A percentile compares a stretch with the other conserved stretches of the same genome.
Conservation (phyloP, 2,888 invertebrate genomes). For the Xanthorhoe spadicearia region DNA sequence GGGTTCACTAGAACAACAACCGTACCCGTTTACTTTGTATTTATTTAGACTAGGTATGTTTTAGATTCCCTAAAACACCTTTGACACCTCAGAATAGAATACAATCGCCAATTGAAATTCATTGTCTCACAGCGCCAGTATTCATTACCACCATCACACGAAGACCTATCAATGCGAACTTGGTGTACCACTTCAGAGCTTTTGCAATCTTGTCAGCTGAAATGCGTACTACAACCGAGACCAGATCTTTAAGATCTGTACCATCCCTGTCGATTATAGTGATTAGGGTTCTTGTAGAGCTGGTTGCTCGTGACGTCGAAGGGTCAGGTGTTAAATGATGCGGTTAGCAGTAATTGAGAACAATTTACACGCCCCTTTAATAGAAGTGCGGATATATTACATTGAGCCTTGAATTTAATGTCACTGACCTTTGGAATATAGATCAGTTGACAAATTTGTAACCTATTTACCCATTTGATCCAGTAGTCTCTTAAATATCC, state of each 20-base stretch:
- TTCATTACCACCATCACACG: conserved; percentile 27
- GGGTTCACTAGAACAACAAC: background rate
- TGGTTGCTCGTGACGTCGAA: conserved; percentile 30
- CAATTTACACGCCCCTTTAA: conserved; percentile 47
- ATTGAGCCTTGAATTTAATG: conserved; percentile 15
- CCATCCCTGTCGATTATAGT: background rate
- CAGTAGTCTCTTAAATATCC: no score
- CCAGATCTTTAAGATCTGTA: conserved; percentile 23
- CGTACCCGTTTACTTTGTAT: background rate
- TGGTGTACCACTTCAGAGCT: conserved; percentile 3
- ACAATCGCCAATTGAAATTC: conserved; percentile 39
- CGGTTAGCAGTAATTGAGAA: conserved; percentile 48
- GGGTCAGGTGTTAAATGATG: conserved; percentile 56
- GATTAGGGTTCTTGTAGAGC: conserved; percentile 10
- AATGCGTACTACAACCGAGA: conserved; percentile 10
- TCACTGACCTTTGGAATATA: conserved; percentile 11
- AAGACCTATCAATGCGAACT: conserved; percentile 22
- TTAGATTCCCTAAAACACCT: conserved; percentile 18
- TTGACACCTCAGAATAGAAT: conserved; percentile 36
- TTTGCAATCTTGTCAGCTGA: conserved; percentile 20
- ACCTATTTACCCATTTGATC: no score
- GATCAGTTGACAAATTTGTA: background rate
- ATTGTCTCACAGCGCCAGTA: conserved; percentile 32
- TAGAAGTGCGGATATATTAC: conserved; percentile 5
- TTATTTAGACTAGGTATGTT: background rate